Percentiles rank a stretch among this genome's conserved stretches.
phyloP scores from a whole-genome alignment of 2,888 invertebrate species.

The Cryptus viduatorius region DNA sequence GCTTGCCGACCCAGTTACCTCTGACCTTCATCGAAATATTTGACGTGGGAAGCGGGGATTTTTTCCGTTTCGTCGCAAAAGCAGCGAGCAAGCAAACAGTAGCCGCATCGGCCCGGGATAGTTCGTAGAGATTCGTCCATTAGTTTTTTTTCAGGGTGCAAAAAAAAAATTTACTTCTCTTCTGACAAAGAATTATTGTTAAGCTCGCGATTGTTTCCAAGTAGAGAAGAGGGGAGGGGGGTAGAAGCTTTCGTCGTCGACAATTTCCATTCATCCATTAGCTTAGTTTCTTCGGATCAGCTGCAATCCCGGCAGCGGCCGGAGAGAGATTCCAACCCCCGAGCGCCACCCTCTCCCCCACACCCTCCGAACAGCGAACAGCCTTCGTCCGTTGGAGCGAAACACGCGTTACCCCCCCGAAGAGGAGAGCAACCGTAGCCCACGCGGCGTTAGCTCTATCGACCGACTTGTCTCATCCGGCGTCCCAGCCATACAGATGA shows the following conservation, averaged over 20 bases:
- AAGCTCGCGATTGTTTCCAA: neutral
- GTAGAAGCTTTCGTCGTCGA: conserved; percentile 50
- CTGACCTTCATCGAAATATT: conserved; percentile 69
- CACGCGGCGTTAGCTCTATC: conserved; percentile 81
- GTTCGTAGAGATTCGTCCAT: conserved; percentile 33
- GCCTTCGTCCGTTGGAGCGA: conserved; percentile 56
- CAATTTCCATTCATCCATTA: conserved; percentile 41
- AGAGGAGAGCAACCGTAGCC: conserved; percentile 69
- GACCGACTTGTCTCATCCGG: conserved; percentile 83
- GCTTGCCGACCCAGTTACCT: conserved; percentile 68
- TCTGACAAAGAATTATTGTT: conserved; percentile 29
- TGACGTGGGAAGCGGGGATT: conserved; percentile 52
- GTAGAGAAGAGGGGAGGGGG: conserved; percentile 55
- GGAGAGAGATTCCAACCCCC: neutral
- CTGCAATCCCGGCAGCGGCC: conserved; percentile 25
- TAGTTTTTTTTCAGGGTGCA: conserved; percentile 2
- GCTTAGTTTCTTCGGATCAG: conserved; percentile 14
- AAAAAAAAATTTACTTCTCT: neutral
- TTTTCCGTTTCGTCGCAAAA: conserved; percentile 10
- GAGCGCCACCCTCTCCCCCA: neutral
- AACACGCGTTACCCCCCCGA: conserved; percentile 58
- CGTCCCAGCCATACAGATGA: conserved; percentile 80
- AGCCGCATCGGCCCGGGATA: conserved; percentile 34
- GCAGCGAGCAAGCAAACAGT: neutral
- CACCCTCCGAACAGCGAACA: neutral